phyloP scores from a whole-genome alignment of 2,113 vertebrate genomes.

The Plotosus lineatus region DNA sequence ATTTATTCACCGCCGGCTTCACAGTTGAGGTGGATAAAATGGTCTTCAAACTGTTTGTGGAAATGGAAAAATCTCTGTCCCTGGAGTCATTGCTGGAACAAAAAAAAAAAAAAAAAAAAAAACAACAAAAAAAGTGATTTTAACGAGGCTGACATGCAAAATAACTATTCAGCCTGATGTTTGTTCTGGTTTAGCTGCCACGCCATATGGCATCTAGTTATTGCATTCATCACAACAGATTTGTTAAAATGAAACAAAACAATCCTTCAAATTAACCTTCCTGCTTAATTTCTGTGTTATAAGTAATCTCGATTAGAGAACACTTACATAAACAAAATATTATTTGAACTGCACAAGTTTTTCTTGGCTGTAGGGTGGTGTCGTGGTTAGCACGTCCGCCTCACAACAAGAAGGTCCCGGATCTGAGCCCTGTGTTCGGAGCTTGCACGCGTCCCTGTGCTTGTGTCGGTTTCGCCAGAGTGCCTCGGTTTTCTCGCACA shows the following conservation, averaged over 20 bases:
- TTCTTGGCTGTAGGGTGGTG: no score
- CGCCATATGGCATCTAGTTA: conserved; percentile 28
- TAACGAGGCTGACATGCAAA: not conserved
- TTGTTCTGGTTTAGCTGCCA: not conserved
- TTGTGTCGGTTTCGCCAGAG: no score
- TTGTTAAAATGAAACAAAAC: not conserved
- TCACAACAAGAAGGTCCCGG: no score
- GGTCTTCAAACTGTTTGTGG: conserved; percentile 3
- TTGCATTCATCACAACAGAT: not conserved
- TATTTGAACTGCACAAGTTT: not conserved
- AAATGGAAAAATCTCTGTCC: conserved; percentile 4
- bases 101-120: no score
- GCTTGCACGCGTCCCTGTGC: no score
- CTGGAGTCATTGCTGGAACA: not conserved
- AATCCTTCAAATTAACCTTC: conserved; percentile 11
- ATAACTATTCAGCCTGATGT: conserved; percentile 24
- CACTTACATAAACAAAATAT: not conserved
- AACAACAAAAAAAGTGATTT: no score
- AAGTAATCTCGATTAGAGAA: conserved; percentile 6
- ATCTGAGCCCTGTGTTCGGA: no score
- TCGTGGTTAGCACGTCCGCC: no score
- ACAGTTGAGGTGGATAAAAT: not conserved
- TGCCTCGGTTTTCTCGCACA: no score
- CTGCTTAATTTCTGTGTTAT: conserved; percentile 17
- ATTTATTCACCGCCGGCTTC: not conserved